phyloP scores from a whole-genome alignment of 2,888 invertebrate genomes.

The Cephus spinipes region DNA sequence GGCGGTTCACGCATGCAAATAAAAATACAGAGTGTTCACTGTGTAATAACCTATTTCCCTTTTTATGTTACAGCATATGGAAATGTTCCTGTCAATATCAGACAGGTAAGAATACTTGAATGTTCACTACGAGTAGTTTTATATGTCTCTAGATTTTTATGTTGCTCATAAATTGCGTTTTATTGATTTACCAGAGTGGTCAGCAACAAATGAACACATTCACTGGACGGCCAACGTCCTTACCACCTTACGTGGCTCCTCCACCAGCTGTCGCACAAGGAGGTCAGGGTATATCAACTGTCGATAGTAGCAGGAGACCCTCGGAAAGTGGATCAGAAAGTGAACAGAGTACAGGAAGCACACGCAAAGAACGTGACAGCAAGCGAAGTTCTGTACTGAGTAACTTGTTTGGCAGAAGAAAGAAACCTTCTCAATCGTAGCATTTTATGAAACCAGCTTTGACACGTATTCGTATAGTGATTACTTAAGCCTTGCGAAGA shows the following conservation, averaged over 20 bases:
- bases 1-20: conserved; percentile 15
- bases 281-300: conserved; percentile 49
- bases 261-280: conserved; percentile 60
- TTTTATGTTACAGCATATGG: conserved; percentile 64
- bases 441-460: conserved; percentile 15
- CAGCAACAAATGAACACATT: conserved; percentile 55
- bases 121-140: neutral
- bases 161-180: conserved; percentile 12
- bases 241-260: conserved; percentile 67
- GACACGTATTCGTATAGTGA: neutral
- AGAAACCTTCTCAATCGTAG: conserved; percentile 63
- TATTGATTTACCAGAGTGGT: conserved; percentile 33
- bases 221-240: conserved; percentile 61
- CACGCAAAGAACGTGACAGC: conserved; percentile 61
- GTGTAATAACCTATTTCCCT: neutral
- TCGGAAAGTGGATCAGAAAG: conserved; percentile 65
- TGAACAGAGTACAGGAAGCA: conserved; percentile 64
- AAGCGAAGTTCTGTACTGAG: conserved; percentile 62
- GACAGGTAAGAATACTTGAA: conserved; percentile 53
- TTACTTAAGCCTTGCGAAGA: neutral
- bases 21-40: neutral
- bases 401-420: conserved; percentile 61
- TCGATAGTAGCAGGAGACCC: conserved; percentile 57
- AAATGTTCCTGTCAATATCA: conserved; percentile 57
- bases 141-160: neutral